A percentile compares a stretch with the other conserved stretches of the same genome.
phyloP scores from a whole-genome alignment of 2,888 invertebrate genomes.

The Boloria selene region DNA sequence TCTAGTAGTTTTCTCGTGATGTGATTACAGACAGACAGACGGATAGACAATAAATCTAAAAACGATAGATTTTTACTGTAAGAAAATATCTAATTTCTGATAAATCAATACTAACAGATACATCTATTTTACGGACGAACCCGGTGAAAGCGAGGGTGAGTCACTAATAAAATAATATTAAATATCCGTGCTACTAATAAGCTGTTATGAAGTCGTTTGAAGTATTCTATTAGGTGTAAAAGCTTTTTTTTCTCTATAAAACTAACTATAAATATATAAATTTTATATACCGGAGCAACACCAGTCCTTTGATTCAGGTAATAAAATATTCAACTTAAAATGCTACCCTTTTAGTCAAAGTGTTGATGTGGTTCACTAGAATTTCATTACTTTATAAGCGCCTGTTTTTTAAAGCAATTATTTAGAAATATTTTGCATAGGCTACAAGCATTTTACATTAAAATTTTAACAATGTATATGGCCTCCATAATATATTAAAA shows the following conservation, averaged over 20 bases:
- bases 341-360: conserved; percentile 26
- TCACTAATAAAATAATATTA: no score
- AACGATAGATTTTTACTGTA: no score
- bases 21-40: no score
- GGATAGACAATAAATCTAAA: no score
- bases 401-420: conserved; percentile 12
- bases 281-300: neutral
- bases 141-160: no score
- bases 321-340: conserved; percentile 35
- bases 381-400: conserved; percentile 28
- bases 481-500: no score
- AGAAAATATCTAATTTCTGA: no score
- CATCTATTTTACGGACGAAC: no score
- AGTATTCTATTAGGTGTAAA: neutral
- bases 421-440: conserved; percentile 2
- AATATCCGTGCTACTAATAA: no score
- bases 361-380: conserved; percentile 19
- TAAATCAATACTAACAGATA: no score
- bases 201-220: neutral
- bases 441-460: neutral
- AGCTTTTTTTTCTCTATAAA: neutral
- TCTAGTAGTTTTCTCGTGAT: no score
- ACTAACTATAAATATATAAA: neutral
- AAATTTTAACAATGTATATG: no score
- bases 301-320: conserved; percentile 3